These are phyloP conservation scores for Brachionus sp. DNA, from an alignment of 1,140 invertebrate genomes.

Conservation along the genomic window DNA sequence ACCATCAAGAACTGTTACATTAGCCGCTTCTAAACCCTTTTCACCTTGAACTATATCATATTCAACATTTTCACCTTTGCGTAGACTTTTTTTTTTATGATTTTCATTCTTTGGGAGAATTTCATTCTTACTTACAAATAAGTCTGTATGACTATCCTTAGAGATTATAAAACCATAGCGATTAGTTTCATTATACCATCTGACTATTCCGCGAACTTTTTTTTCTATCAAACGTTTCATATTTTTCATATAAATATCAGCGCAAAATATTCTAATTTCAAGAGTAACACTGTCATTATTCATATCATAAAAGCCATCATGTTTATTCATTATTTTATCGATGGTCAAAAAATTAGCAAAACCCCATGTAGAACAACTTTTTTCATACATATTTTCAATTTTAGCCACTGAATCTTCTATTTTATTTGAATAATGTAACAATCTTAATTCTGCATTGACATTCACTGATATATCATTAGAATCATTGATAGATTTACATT, in stretches of 20 bases:
- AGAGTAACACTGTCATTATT: neutral
- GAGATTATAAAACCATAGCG: neutral
- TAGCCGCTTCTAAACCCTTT: too few relatives aligned
- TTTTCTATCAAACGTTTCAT: neutral
- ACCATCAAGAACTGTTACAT: neutral
- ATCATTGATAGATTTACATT: neutral
- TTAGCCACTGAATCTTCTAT: neutral
- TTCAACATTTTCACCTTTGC: neutral
- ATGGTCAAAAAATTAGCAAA: neutral
- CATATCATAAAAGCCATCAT: neutral
- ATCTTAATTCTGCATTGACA: neutral
- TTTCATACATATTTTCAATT: neutral
- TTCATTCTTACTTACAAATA: neutral
- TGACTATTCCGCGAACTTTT: neutral
- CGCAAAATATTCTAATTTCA: neutral
- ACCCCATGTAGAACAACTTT: neutral
- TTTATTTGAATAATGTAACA: neutral
- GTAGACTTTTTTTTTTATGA: neutral
- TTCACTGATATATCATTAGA: neutral
- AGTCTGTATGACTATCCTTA: too few relatives aligned
- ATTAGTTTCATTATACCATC: neutral
- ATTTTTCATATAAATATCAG: neutral
- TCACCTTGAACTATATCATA: neutral
- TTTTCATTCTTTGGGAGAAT: neutral
- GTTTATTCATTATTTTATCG: neutral